Base-by-base conservation (phyloP, 2,113 vertebrate species). In the Phyllostomus hastatus region DNA sequence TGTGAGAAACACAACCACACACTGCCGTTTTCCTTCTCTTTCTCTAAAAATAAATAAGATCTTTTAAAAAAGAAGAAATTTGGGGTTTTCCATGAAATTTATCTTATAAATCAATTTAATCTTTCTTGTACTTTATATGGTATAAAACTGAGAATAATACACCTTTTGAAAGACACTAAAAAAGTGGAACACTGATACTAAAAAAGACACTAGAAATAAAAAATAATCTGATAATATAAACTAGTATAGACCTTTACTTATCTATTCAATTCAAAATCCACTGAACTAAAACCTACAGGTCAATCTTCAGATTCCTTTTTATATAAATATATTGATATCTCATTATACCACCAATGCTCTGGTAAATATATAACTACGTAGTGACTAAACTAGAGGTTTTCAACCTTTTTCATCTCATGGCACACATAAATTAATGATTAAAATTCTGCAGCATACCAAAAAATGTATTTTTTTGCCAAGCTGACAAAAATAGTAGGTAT, bases 61-160 rank as follows among this genome's bases (percentile, higher is more conserved):
- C 57, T 59, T 59, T 59, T 59, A 3, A 59, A 59, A 59, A 59
- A 59, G 22, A 22, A 57, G 24, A 86, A 59, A 95, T 28, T 64
- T 48, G 33, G 31, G 43, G 10, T 64, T 95, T 92, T 82, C 52
- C 9, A 91, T 86, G 38, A 93, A 73, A 95, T 89, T 95, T 85
- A 88, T 85, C 7, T 90, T n/a, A 92, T 7, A n/a, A 86, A 78
- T 33, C 3, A 90, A 59, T 54, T 57, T 66, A 67, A 76, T 90
- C 5, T 69, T 81, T 35, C 15, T 81, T 57, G 24, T n/a, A 86
- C 10, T 79, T 66, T 43, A 50, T 2, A 41, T 5, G 14, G 16
- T 78, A 81, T 93, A 80, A 92, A 87, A 64, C 1, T 57, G 43
- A 91, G 10, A 88, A 52, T 6, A 89, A 66, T 17, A 80, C 5